These are phyloP conservation scores for Cosmia pyralina DNA, from an alignment of 2,888 invertebrate genomes.

Conservation along the genomic window DNA sequence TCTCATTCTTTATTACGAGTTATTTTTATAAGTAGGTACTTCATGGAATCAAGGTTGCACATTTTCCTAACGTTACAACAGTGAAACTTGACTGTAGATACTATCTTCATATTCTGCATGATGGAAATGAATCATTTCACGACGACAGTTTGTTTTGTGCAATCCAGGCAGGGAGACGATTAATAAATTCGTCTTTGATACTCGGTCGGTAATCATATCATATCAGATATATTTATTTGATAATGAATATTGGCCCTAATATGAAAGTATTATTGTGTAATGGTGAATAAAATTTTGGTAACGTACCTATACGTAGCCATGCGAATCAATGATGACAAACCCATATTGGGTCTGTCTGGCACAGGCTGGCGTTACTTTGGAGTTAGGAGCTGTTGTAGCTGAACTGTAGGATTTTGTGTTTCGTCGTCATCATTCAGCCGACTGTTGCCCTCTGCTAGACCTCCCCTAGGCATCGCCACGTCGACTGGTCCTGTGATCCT, in stretches of 20 bases:
- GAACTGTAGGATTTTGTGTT: neutral
- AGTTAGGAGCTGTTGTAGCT: neutral
- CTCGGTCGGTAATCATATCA: neutral
- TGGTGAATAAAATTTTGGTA: neutral
- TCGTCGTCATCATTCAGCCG: neutral
- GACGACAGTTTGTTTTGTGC: neutral
- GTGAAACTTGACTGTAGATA: neutral
- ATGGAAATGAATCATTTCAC: neutral
- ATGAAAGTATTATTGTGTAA: constrained; percentile 2
- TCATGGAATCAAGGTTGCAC: constrained; percentile 41
- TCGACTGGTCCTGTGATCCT: too few relatives aligned
- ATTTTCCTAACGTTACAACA: constrained; percentile 15
- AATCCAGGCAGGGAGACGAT: neutral
- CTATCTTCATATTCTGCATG: neutral
- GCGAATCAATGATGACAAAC: neutral
- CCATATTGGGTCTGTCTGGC: neutral
- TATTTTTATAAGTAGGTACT: constrained; percentile 33
- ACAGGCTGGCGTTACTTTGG: neutral
- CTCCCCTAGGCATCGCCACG: neutral
- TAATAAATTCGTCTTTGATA: constrained; percentile 12
- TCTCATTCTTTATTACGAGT: constrained; percentile 45
- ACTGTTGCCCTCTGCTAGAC: neutral
- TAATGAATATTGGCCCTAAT: neutral
- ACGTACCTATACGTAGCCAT: neutral
- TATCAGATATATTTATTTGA: neutral